Base-by-base conservation (phyloP, 92 coral and sea anemone genomes). In the Porites cylindrica region DNA sequence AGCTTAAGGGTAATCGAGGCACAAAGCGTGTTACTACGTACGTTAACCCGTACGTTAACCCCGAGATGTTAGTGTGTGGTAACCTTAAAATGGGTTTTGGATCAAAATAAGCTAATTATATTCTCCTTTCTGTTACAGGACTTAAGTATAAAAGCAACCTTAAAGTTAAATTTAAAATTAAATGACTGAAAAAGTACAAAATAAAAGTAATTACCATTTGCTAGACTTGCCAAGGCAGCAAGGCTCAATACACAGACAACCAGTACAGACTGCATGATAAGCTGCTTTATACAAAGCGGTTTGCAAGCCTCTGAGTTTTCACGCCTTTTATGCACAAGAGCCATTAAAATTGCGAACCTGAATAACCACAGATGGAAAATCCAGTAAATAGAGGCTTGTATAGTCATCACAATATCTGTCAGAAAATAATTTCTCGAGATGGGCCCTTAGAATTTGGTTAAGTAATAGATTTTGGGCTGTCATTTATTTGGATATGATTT, bases 201-300 rank as follows among this genome's bases (percentile, higher is more conserved):
- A 47, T 3, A 20, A 68, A 21, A 10, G 4, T 8, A 26, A 68
- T 14, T 77, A 77, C 81, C 81, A 17, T 77, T 43, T 17, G 69
- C 68, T 29, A 60, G 29, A 61, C 81, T 58, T 77, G 68, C 81
- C 56, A 77, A 61, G 18, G 66, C 56, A 20, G 66, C 70, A 32
- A 77, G 11, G 56, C 69, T 54, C 54, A 77, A 21, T 3, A 26
- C 26, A 16, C 81, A 77, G 32, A 60, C 6, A 77, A 77, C 32
- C 70, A 61, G 10, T 17, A 4, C 4, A 12, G 83, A 64, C 47
- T 21, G 24, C 83, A 79, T 79, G 62, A 16, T 76, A 23, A 47
- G 19, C 77, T 13, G 61, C 24, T 23, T 10, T 51, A 12, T 56
- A 72, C 26, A 16, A 56, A 17, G 17, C 13, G 56, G 8, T 13